Evolutionary conservation across 2,888 invertebrate genomes (phyloP), one percentile per base, ranked within the genome.

Genomic region (Eugnorisma glareosa): DNA sequence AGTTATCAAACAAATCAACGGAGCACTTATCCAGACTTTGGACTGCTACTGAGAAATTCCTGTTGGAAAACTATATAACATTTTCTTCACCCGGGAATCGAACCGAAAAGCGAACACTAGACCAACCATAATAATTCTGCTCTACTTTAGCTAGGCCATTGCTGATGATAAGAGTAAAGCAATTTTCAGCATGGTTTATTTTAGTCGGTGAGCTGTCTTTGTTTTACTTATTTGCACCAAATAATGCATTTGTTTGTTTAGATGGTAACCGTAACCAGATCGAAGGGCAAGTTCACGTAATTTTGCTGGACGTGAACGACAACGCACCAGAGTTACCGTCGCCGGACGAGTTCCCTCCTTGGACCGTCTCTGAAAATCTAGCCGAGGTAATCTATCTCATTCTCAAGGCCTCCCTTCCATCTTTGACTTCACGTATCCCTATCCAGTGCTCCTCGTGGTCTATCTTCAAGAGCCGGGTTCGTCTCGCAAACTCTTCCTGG

Each of bases 271-370:
- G 94, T 35, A 95, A 96, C 83, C 93, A 92, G 71, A 91, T 91
- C 48, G 88, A 90, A 10, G 93, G 93, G 0, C 91, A 93, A 67
- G 91, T 97, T 45, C 91, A 91, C 31, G 95, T 97, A 3, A 93
- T 96, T 1, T 92, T 98, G 13, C 83, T 94, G 43, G 98, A 98
- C 88, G 96, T 97, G 4, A 98, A 98, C 87, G 97, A 98, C 91
- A 97, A 97, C 81, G 95, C 95, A 0, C 98, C 98, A 0, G 92
- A 95, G 83, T 88, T 97, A 86, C 97, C 97, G 0, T 64, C 64
- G 2, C 64, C 64, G 64, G 64, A 64, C 18, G 79, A 87, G 1
- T 92, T 89, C 0, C 89, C 93, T 0, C 80, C 88, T 1, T 96
- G 96, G 96, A 71, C 82, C 1, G 84, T 96, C 5, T 94, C 93